phyloP scores from a whole-genome alignment of 2,113 vertebrate genomes.

The Odontesthes bonariensis region DNA sequence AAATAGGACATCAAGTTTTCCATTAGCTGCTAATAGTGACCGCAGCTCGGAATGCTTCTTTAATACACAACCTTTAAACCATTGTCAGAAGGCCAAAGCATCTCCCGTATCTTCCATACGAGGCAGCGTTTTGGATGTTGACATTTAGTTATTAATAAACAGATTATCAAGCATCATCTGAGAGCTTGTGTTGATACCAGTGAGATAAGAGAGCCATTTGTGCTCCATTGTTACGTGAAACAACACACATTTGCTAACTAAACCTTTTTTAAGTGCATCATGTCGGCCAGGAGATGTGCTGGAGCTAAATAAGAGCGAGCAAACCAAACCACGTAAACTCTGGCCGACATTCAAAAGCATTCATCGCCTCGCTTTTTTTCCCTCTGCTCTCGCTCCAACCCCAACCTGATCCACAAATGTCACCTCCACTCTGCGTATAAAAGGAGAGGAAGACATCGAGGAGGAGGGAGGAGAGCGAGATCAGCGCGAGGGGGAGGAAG shows the following conservation, averaged over 20 bases:
- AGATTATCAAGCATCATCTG: not conserved
- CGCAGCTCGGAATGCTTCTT: not conserved
- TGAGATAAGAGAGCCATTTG: slow-evolving; percentile 27
- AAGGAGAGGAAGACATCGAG: slow-evolving; percentile 65
- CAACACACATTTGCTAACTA: not conserved
- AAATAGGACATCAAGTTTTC: not conserved
- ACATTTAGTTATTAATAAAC: slow-evolving; percentile 3
- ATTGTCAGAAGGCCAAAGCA: not conserved
- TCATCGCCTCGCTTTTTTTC: slow-evolving; percentile 37
- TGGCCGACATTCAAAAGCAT: slow-evolving; percentile 58
- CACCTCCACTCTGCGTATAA: slow-evolving; percentile 67
- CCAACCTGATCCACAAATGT: slow-evolving; percentile 76
- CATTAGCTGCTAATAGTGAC: not conserved
- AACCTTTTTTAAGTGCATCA: slow-evolving; percentile 48
- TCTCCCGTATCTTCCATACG: not conserved
- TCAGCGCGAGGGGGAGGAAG: slow-evolving; percentile 37
- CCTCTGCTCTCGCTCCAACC: slow-evolving; percentile 57
- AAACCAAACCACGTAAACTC: slow-evolving; percentile 42
- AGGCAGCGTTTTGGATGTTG: not conserved
- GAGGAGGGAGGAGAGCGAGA: slow-evolving; percentile 56
- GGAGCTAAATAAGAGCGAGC: slow-evolving; percentile 25
- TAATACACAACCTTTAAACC: not conserved
- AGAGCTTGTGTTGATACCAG: slow-evolving; percentile 1
- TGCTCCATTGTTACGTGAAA: slow-evolving; percentile 14
- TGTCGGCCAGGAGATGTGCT: not conserved